phyloP scores from a whole-genome alignment of 2,797 vertebrate species.

The Microchirus variegatus region DNA sequence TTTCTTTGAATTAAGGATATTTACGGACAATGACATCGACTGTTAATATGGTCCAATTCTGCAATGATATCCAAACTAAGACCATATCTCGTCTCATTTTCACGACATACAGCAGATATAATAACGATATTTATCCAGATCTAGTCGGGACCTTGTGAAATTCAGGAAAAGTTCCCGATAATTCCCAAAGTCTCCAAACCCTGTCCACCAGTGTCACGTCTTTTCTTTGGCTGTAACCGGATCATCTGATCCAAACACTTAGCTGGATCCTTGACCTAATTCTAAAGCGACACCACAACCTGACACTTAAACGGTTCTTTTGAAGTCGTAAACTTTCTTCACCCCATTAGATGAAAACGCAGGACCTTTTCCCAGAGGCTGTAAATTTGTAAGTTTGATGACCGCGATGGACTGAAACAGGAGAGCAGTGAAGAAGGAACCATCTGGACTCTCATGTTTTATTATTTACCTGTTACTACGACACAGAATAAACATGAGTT shows the following conservation, averaged over 20 bases:
- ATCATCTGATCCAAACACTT: neutral
- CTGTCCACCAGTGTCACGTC: too few species aligned
- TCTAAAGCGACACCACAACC: neutral
- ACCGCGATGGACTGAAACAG: constrained; percentile 44
- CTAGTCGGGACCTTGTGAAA: too few species aligned
- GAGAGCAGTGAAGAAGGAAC: constrained; percentile 34
- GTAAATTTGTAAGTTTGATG: constrained; percentile 64
- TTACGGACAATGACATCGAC: too few species aligned
- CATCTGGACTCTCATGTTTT: neutral
- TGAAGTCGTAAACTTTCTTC: neutral
- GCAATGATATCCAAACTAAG: too few species aligned
- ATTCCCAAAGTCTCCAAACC: too few species aligned
- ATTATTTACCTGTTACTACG: neutral
- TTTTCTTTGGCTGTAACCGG: too few species aligned
- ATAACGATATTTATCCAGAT: too few species aligned
- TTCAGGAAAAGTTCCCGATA: too few species aligned
- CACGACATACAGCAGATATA: too few species aligned
- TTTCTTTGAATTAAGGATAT: too few species aligned
- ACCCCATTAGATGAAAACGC: constrained; percentile 10
- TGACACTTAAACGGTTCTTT: neutral
- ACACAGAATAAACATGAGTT: neutral
- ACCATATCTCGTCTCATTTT: too few species aligned
- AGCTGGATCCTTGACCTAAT: neutral
- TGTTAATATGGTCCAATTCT: too few species aligned
- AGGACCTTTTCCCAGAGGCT: constrained; percentile 29